These are phyloP conservation scores for Sarcophaga subvicina DNA, from an alignment of 2,888 invertebrate species.

Conservation along the genomic window DNA sequence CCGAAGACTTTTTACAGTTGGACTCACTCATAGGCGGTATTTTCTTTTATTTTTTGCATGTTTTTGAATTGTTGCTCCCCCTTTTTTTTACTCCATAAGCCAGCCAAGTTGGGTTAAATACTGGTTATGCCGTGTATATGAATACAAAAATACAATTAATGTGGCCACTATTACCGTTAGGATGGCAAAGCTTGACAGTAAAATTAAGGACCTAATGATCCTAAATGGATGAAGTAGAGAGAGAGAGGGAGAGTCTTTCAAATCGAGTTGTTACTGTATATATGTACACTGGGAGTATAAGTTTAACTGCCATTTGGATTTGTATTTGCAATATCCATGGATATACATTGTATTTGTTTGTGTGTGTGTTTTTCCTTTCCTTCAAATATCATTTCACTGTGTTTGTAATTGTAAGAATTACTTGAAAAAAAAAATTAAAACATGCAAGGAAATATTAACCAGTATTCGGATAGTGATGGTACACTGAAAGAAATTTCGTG, in stretches of 20 bases:
- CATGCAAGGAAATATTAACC: neutral
- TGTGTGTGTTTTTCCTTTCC: neutral
- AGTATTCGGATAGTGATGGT: constrained; percentile 16
- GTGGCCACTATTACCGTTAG: constrained; percentile 6
- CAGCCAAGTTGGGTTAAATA: constrained; percentile 23
- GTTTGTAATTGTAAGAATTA: too few relatives aligned
- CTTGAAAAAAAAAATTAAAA: too few relatives aligned
- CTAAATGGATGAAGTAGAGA: too few relatives aligned
- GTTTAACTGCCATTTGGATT: constrained; percentile 12
- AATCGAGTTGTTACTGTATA: neutral
- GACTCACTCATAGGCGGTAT: constrained; percentile 36
- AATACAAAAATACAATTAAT: too few relatives aligned
- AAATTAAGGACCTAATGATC: too few relatives aligned
- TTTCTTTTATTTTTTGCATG: neutral
- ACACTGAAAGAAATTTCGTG: neutral
- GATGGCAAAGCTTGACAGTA: neutral
- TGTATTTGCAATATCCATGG: constrained; percentile 38
- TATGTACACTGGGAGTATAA: neutral
- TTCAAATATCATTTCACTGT: neutral
- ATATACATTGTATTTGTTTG: constrained; percentile 51
- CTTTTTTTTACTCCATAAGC: neutral
- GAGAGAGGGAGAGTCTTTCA: neutral
- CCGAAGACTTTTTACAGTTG: constrained; percentile 4
- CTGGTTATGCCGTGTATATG: neutral
- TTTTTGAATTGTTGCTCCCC: neutral